Base-by-base conservation (phyloP, 92 coral and sea anemone species). In the Meandrina meandrites region DNA sequence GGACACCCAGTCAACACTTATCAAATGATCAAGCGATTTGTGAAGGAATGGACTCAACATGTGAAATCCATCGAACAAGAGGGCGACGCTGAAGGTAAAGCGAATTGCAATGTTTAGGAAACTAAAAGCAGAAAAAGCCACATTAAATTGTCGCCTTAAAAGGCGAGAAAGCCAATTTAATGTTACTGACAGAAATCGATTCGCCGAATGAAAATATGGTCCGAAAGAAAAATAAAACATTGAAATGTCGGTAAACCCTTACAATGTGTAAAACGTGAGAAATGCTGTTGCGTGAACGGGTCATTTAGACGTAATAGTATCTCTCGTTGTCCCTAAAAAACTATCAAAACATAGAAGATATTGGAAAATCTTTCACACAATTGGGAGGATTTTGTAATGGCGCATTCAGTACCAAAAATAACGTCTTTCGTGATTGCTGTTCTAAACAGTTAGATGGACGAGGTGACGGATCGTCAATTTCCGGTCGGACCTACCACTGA, bases 1-100 rank as follows among this genome's bases (percentile, higher is more conserved):
- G 94, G 93, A 17, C 96, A 97, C 79, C 99, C 99, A 21, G 93
- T 97, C 0, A 96, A 94, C 74, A 92, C 96, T 36, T 97, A 89
- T 54, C 77, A 95, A 53, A 90, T 97, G 93, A 86, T 97, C 81
- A 93, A 95, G 81, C 85, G 99, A 83, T 90, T 97, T 78, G 99
- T 95, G 10, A 88, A 80, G 12, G 96, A 97, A 34, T 97, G 99
- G 99, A 90, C 93, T 56, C 68, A 67, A 72, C 88, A 95, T 35
- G 93, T 91, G 78, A 90, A 86, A 64, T 77, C 89, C 62, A 77
- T 93, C 4, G 86, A 76, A 21, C 75, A 80, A 64, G 89, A 92
- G 51, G 83, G 88, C 53, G 80, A 84, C 75, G 85, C 88, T 4
- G 98, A 92, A 93, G 94, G 96, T 91, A 81, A 28, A 68, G n/a